Evolutionary conservation across 1,140 invertebrate genomes (phyloP).

Genomic region (Melanaphis sacchari): DNA sequence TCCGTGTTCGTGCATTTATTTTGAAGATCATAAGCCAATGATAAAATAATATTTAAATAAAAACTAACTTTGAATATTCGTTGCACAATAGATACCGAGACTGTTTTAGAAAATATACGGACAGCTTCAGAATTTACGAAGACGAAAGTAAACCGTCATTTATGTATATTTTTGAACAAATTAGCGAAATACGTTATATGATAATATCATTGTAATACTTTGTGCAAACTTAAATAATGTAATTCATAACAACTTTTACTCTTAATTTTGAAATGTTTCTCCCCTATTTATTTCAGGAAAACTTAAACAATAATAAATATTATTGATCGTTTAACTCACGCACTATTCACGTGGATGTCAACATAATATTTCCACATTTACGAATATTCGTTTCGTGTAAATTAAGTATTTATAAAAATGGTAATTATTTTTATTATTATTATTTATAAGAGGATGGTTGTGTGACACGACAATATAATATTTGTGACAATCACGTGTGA

Average conservation of each 20-base stretch:
- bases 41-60: constrained; percentile 20
- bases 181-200: constrained; percentile 1
- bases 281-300: not conserved
- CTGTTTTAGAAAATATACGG: not conserved
- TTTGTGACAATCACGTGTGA: not conserved
- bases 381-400: not conserved
- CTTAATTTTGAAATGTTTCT: not conserved
- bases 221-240: not conserved
- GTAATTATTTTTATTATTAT: no score
- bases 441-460: not conserved
- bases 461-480: not conserved
- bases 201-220: constrained; percentile 8
- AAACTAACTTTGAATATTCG: not conserved
- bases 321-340: not conserved
- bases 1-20: not conserved
- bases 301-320: constrained; percentile 9
- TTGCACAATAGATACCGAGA: not conserved
- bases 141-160: not conserved
- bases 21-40: not conserved
- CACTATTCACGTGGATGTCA: not conserved
- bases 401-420: not conserved
- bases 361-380: not conserved
- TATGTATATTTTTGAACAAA: constrained; percentile 15
- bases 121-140: not conserved
- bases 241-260: constrained; percentile 21